Evolutionary conservation across 2,888 invertebrate genomes (phyloP).

Genomic region (Stenoptilia bipunctidactyla): DNA sequence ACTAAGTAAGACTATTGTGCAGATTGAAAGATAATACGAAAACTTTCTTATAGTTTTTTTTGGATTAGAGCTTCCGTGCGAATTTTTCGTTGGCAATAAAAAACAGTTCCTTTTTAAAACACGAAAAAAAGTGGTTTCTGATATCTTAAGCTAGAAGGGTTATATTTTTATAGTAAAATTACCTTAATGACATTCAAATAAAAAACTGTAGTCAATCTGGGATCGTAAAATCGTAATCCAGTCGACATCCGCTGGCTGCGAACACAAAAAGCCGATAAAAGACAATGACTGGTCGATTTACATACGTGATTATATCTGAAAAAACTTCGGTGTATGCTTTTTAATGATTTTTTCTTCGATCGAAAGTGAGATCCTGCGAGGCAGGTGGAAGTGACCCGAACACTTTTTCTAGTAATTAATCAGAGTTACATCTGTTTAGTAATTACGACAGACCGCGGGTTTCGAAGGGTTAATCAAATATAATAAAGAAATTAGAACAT

Average conservation of each 20-base stretch:
- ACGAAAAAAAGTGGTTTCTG: background rate
- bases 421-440: constrained; percentile 59
- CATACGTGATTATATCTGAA: constrained; percentile 49
- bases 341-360: constrained; percentile 25
- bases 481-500: constrained; percentile 63
- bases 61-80: constrained; percentile 40
- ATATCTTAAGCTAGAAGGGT: too few species aligned
- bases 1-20: constrained; percentile 44
- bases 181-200: constrained; percentile 16
- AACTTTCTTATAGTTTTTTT: constrained; percentile 26
- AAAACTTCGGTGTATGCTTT: constrained; percentile 27
- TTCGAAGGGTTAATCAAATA: constrained; percentile 68
- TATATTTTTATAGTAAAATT: constrained; percentile 3
- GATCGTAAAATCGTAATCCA: constrained; percentile 30
- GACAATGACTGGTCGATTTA: constrained; percentile 62
- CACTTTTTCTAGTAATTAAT: constrained; percentile 63
- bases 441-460: constrained; percentile 37
- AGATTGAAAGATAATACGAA: constrained; percentile 35
- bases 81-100: constrained; percentile 22
- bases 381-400: constrained; percentile 48
- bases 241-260: constrained; percentile 36
- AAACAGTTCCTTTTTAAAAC: background rate
- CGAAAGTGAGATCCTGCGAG: constrained; percentile 50
- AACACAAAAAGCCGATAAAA: constrained; percentile 31
- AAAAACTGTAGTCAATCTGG: constrained; percentile 1